Evolutionary conservation across 2,797 vertebrate species (phyloP), one percentile per base, ranked within the genome.

Genomic region (Pseudochirops cupreus): DNA sequence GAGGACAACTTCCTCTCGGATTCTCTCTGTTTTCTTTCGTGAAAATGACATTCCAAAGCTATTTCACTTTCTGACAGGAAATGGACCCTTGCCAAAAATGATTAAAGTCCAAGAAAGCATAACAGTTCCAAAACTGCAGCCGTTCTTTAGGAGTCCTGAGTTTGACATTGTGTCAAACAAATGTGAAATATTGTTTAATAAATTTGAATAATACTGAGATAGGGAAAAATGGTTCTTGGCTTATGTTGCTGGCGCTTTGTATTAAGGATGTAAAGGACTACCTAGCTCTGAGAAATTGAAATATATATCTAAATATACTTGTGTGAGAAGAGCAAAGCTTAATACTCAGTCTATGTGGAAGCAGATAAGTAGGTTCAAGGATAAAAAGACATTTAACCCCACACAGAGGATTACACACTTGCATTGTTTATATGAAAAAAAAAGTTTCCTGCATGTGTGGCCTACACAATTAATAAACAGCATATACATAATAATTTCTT

Each of bases 1-100:
- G 99, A 99, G 99, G 97, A 99, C 99, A 99, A 99, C 99, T 99
- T 99, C 99, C 99, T 99, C 99, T 99, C 98, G 99, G 99, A 99
- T 99, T 99, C 99, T 99, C 99, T 99, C 99, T 99, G 99, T 99
- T 99, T 99, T 99, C 99, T 99, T 99, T 99, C 99, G 99, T 99
- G 99, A 99, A 99, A 99, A 99, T 99, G 99, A 99, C 99, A 99
- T 99, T 99, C 99, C 99, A 99, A 99, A 99, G 99, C 99, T 99
- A 99, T 99, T 99, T 99, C 99, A 99, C 99, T 99, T 99, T 99
- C 99, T 99, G 99, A 99, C 99, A 99, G 99, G 99, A 99, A 99
- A 99, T 99, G 99, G 99, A 99, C 98, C 98, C 94, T 98, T 98
- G 99, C 99, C 99, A 99, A 99, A 99, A 99, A 99, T 99, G 99